These are phyloP conservation scores for Neria commutata DNA, from an alignment of 2,888 invertebrate species.

Conservation along the genomic window DNA sequence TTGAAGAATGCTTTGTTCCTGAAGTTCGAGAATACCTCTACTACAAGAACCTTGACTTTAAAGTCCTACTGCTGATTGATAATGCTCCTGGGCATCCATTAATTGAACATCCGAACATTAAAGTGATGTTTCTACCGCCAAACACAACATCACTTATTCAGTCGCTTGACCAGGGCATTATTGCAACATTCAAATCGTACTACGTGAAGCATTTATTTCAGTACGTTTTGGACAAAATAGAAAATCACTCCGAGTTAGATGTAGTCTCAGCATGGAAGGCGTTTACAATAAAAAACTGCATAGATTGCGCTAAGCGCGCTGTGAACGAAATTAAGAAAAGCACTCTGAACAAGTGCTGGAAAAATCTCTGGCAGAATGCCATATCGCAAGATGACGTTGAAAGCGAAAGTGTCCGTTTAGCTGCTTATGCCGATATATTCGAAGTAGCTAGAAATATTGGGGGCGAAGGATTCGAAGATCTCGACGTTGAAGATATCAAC, in stretches of 20 bases:
- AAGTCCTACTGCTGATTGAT: no score
- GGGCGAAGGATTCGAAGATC: conserved; percentile 10
- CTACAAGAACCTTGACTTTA: conserved; percentile 17
- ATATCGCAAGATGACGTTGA: background rate
- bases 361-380: background rate
- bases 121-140: conserved; percentile 5
- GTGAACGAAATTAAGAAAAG: conserved; percentile 5
- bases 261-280: conserved; percentile 5
- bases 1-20: conserved; percentile 29
- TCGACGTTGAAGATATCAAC: conserved; percentile 1
- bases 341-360: conserved; percentile 6
- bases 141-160: conserved; percentile 16
- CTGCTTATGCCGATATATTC: conserved; percentile 7
- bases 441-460: conserved; percentile 9
- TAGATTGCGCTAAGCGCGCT: conserved; percentile 8
- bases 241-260: background rate
- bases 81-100: conserved; percentile 11
- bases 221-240: conserved; percentile 8
- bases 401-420: background rate
- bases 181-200: conserved; percentile 22
- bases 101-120: conserved; percentile 6
- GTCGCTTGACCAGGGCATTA: conserved; percentile 21
- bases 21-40: conserved; percentile 29
- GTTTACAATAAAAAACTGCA: conserved; percentile 11
- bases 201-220: conserved; percentile 27